Evolutionary conservation across 2,113 vertebrate species (phyloP).

Genomic region (Epinephelus lanceolatus): DNA sequence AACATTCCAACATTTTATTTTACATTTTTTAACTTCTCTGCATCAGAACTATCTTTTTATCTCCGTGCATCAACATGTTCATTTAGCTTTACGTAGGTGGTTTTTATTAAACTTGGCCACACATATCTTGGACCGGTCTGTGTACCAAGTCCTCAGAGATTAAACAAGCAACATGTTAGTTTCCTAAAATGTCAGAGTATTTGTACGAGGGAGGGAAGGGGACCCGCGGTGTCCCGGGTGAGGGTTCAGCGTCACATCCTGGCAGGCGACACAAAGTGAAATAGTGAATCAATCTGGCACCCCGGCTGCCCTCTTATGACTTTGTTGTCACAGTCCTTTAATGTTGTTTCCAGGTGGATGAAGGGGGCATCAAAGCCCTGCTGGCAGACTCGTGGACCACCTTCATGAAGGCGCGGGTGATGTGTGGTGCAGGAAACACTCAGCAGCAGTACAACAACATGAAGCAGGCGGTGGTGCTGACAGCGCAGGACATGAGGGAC

Average conservation of each 20-base stretch:
- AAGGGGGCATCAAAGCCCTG: conserved; percentile 81
- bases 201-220: background rate
- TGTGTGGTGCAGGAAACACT: conserved; percentile 83
- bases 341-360: conserved; percentile 80
- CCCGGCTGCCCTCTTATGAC: background rate
- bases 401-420: conserved; percentile 86
- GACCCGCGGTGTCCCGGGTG: background rate
- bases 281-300: background rate
- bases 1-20: background rate
- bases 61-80: too few relatives aligned
- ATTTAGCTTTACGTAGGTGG: background rate
- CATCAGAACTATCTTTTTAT: background rate
- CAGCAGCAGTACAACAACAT: conserved; percentile 87
- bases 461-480: conserved; percentile 83
- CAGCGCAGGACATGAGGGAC: conserved; percentile 76
- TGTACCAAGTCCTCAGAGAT: background rate
- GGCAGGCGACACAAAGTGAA: background rate
- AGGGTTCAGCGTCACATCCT: background rate
- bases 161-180: background rate
- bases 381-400: conserved; percentile 86
- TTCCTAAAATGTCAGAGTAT: background rate
- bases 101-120: background rate
- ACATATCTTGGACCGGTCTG: background rate
- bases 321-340: background rate
- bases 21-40: too few relatives aligned